phyloP scores from a whole-genome alignment of 2,113 vertebrate species.

The Chaetura pelagica region DNA sequence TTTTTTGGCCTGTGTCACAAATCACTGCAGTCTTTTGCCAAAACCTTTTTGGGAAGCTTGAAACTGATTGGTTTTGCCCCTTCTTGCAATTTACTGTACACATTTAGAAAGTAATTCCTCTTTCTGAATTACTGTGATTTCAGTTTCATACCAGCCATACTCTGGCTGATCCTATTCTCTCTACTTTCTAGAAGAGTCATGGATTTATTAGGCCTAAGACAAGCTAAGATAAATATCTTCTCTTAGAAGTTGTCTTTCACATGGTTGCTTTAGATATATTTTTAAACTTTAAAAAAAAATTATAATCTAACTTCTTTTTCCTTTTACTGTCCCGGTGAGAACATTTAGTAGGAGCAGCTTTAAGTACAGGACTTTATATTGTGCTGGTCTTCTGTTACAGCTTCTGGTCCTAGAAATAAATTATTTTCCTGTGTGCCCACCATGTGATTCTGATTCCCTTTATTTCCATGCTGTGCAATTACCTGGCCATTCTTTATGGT shows the following conservation, averaged over 20 bases:
- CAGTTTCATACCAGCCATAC: background rate
- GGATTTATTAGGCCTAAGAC: background rate
- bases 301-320: background rate
- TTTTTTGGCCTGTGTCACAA: slow-evolving; percentile 44
- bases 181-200: background rate
- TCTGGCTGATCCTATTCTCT: background rate
- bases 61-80: background rate
- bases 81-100: background rate
- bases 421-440: background rate
- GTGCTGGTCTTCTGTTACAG: background rate
- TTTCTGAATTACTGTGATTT: slow-evolving; percentile 40
- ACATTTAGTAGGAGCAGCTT: background rate
- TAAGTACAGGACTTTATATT: background rate
- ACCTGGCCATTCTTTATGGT: slow-evolving; percentile 1
- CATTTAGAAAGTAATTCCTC: slow-evolving; percentile 18
- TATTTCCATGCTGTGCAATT: background rate
- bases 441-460: background rate
- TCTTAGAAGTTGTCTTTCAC: background rate
- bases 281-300: background rate
- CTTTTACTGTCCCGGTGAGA: background rate
- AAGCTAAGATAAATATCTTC: background rate
- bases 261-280: background rate
- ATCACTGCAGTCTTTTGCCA: slow-evolving; percentile 30
- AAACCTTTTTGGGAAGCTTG: slow-evolving; percentile 8
- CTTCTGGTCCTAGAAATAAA: background rate